These are phyloP conservation scores for Agapetus fuscipes DNA, from an alignment of 2,888 invertebrate species.

Conservation along the genomic window DNA sequence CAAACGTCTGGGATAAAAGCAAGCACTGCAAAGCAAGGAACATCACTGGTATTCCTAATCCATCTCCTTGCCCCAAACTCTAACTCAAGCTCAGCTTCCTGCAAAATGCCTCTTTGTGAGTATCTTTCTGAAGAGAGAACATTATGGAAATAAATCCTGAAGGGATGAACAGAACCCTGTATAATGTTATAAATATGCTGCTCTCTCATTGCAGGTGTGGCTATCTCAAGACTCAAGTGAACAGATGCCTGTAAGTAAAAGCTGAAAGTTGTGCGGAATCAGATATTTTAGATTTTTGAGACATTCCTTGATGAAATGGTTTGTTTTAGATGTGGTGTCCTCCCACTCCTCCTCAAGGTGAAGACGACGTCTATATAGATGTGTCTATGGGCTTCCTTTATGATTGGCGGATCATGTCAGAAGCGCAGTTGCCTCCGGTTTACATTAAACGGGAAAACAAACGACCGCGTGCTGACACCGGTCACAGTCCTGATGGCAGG, in stretches of 20 bases:
- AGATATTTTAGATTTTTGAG: too few relatives aligned
- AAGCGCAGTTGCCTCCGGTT: constrained; percentile 68
- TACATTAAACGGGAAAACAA: constrained; percentile 71
- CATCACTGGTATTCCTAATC: constrained; percentile 15
- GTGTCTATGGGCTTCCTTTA: constrained; percentile 77
- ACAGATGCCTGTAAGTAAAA: constrained; percentile 70
- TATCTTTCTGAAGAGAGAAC: too few relatives aligned
- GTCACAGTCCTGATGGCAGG: constrained; percentile 44
- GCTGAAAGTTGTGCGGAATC: too few relatives aligned
- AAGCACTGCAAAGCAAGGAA: constrained; percentile 30
- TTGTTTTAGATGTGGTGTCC: constrained; percentile 84
- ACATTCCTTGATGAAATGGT: too few relatives aligned
- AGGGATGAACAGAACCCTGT: not conserved
- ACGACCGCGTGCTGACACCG: constrained; percentile 58
- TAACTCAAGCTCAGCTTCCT: not conserved
- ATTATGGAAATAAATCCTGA: too few relatives aligned
- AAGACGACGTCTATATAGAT: constrained; percentile 87
- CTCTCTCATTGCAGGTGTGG: constrained; percentile 60
- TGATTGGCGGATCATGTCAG: constrained; percentile 64
- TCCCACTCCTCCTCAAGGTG: constrained; percentile 91
- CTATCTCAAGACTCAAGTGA: constrained; percentile 60
- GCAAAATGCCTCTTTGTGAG: too few relatives aligned
- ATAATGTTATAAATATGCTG: too few relatives aligned
- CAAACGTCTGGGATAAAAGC: constrained; percentile 62
- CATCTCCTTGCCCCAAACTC: constrained; percentile 23